Evolutionary conservation across 1,140 invertebrate genomes (phyloP), one percentile per base, ranked within the genome.

Genomic region (Melipona quadrifasciata): DNA sequence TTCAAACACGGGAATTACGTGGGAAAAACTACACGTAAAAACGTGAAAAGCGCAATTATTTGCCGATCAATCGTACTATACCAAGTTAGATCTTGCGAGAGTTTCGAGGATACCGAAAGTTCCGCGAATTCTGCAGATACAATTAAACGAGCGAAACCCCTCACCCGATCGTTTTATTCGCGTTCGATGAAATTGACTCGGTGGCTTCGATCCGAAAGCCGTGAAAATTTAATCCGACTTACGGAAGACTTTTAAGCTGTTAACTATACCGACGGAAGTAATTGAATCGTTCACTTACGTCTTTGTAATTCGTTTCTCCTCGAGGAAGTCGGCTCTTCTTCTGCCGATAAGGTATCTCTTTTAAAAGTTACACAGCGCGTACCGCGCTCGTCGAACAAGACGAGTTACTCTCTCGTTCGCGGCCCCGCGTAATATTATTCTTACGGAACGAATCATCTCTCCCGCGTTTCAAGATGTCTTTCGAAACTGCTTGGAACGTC

Each of bases 191-290:
- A 80, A 88, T 82, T 71, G 78, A 81, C 87, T 88, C 31, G 77
- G 73, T 75, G 65, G 57, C 70, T 47, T 47, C 6, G 74, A 80
- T 70, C 47, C 57, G 71, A 89, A 80, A 84, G 34, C 73, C 64
- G 84, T 84, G 70, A 70, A 72, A 84, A 80, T 84, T 84, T 80
- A 84, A 84, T 84, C 78, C 67, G 78, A 70, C 82, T 73, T 31
- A 47, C 34, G 34, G 57, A 47, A 57, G 24, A 21, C 51, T 24
- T 84, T 73, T 73, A 80, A 72, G 51, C 77, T 55, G 58, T 65
- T 84, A 84, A 80, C 68, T 39, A 73, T 47, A 34, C 16, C n/a
- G 31, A 39, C 47, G 61, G 67, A 72, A 72, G 65, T 84, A 80
- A 84, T 72, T 51, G 81, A 82, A 58, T 82, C 73, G 80, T n/a